Evolutionary conservation across 2,888 invertebrate species (phyloP).

Genomic region (Mimas tiliae): DNA sequence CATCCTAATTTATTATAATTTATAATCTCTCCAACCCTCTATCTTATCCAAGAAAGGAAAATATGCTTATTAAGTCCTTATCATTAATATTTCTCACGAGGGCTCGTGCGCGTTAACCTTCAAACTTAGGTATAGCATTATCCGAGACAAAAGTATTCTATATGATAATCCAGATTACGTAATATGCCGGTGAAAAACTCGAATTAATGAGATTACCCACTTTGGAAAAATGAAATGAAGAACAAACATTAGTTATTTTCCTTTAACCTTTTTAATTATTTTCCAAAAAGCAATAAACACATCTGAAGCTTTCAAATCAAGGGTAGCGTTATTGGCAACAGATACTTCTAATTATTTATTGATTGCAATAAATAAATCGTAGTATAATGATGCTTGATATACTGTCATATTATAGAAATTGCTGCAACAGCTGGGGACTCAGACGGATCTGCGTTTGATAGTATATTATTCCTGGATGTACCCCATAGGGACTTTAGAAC

Average conservation of each 20-base stretch:
- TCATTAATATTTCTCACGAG: conserved; percentile 9
- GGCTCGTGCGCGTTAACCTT: neutral
- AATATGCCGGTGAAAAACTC: conserved; percentile 31
- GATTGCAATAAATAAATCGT: neutral
- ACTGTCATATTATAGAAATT: too few relatives aligned
- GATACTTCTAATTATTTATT: neutral
- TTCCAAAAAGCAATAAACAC: neutral
- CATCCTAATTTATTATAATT: too few relatives aligned
- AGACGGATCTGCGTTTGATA: too few relatives aligned
- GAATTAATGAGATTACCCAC: conserved; percentile 31
- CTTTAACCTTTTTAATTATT: neutral
- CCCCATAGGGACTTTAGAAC: too few relatives aligned
- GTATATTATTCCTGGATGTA: too few relatives aligned
- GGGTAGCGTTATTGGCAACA: neutral
- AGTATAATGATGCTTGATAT: too few relatives aligned
- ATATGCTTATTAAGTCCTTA: neutral
- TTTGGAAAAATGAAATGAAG: neutral
- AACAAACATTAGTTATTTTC: neutral
- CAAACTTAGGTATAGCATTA: conserved; percentile 14
- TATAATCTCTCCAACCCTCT: too few relatives aligned
- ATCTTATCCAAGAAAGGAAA: neutral
- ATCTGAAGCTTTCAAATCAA: neutral
- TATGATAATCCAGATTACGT: conserved; percentile 22
- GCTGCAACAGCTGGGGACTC: too few relatives aligned
- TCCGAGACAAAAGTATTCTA: conserved; percentile 24